These are phyloP conservation scores for Drosophila eohydei DNA, from an alignment of 2,888 invertebrate species.

Conservation along the genomic window DNA sequence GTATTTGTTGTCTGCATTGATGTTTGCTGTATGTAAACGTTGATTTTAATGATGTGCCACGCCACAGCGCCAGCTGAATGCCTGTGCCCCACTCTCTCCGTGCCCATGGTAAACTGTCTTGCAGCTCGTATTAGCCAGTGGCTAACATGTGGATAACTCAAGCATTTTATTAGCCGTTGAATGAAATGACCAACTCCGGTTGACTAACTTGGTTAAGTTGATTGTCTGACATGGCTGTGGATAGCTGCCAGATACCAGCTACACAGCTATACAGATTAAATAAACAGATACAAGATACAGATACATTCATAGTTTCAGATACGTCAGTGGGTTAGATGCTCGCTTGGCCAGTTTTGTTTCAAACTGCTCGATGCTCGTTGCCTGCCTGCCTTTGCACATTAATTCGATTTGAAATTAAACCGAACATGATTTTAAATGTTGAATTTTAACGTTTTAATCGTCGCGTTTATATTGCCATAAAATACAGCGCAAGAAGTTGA, in stretches of 20 bases:
- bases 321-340: conserved; percentile 35
- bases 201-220: conserved; percentile 79
- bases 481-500: conserved; percentile 55
- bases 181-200: conserved; percentile 77
- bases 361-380: conserved; percentile 19
- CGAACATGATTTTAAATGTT: conserved; percentile 82
- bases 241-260: conserved; percentile 60
- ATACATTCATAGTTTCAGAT: conserved; percentile 43
- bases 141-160: conserved; percentile 69
- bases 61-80: conserved; percentile 15
- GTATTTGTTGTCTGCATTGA: conserved; percentile 75
- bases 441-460: conserved; percentile 81
- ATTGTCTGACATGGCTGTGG: conserved; percentile 77
- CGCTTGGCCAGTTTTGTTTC: conserved; percentile 51
- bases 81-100: not conserved
- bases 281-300: conserved; percentile 5
- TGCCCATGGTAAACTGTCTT: not conserved
- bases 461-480: conserved; percentile 78
- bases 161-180: conserved; percentile 80
- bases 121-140: conserved; percentile 23
- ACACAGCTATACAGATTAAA: conserved; percentile 3
- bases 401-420: conserved; percentile 75
- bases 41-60: conserved; percentile 77
- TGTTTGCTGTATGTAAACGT: conserved; percentile 76
- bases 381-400: conserved; percentile 52